Percentiles rank a stretch among this genome's conserved stretches.
These are phyloP conservation scores for Myotis vivesi DNA, from an alignment of 2,797 vertebrate species.

Conservation along the genomic window DNA sequence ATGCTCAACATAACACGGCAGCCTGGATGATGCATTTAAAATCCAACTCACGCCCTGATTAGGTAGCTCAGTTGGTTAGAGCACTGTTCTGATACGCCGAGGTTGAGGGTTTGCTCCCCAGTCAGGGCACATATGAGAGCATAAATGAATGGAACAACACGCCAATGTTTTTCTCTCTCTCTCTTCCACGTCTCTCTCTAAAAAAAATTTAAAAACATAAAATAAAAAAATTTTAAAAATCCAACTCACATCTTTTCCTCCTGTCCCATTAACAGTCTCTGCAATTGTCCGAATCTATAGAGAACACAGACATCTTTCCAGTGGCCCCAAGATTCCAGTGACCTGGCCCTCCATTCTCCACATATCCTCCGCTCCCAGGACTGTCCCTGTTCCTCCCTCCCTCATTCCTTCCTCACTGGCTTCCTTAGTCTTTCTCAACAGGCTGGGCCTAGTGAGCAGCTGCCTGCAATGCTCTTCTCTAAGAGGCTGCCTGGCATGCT, in stretches of 20 bases:
- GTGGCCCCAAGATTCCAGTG: not conserved
- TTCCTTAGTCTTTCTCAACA: not conserved
- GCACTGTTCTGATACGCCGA: not conserved
- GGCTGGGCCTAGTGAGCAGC: not conserved
- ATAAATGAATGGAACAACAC: not conserved
- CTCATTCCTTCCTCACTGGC: not conserved
- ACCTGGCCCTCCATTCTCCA: not conserved
- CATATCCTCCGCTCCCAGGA: fast-evolving
- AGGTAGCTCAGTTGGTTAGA: not conserved
- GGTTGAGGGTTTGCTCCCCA: not conserved
- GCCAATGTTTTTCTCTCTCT: not conserved
- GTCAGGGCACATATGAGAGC: not conserved
- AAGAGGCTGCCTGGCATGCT: fast-evolving
- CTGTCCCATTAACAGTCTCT: not conserved
- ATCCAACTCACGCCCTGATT: not conserved
- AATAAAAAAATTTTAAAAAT: not conserved
- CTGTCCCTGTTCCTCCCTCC: fast-evolving
- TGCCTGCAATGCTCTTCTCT: not conserved
- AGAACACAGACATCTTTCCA: not conserved
- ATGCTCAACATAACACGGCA: not conserved
- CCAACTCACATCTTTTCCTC: not conserved
- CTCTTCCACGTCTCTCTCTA: not conserved
- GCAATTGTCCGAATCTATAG: not conserved
- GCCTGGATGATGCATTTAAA: not conserved
- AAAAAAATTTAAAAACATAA: not conserved